Evolutionary conservation across 2,113 vertebrate genomes (phyloP), one percentile per base, ranked within the genome.

Genomic region (Orycteropus afer): DNA sequence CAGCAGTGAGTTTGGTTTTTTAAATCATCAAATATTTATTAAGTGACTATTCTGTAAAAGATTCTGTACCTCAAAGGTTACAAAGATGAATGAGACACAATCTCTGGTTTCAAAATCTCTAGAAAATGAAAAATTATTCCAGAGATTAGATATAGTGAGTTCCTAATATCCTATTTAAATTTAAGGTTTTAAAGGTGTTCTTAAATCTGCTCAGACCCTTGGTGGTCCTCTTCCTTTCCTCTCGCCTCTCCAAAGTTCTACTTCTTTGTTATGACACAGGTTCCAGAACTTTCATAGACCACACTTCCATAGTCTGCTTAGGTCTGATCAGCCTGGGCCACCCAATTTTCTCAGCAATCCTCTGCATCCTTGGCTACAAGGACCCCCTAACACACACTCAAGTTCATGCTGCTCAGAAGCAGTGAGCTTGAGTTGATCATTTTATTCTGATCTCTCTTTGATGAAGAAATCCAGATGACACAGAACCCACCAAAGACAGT

Each of bases 221-320:
- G 5, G 29, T 42, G 22, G 17, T 86, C 40, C 6, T 88, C 63
- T 83, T 65, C 37, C 34, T 77, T 53, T 55, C 45, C 42, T 94
- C 63, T 71, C 53, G 40, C 12, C 37, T 78, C 55, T 51, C 61
- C 47, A 17, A 87, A 47, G 84, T 97, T 97, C 97, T 91, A 86
- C 37, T 55, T 69, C 93, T 91, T 93, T 97, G 51, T 97, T 96
- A 93, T 57, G 89, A 90, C 91, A 96, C 34, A 82, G 22, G 71
- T 95, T 97, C 96, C 29, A 45, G 97, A 97, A 97, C n/a, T 14
- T 95, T 95, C 93, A 42, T 3, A 92, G 32, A 49, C 47, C 63
- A 86, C 18, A 71, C 13, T 93, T 77, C 11, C 40, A 25, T 37
- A 90, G 80, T 61, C 83, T 80, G 57, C 53, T 89, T 86, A 83